A percentile compares a stretch with the other conserved stretches of the same genome.
Conservation (phyloP, 2,888 invertebrate genomes). For the Rutpela maculata region DNA sequence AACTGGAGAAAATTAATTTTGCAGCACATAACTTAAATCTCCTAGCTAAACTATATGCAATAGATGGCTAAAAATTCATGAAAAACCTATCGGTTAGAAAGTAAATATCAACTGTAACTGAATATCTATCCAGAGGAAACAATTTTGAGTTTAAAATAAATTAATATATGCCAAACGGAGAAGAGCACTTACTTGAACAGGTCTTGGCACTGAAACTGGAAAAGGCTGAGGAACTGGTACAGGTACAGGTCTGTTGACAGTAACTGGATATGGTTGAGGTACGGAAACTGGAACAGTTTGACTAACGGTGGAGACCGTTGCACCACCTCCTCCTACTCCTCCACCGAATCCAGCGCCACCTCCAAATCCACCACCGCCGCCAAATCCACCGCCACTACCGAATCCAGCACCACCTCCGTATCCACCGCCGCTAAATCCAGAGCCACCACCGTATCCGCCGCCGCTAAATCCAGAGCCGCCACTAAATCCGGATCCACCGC, state of each 20-base stretch:
- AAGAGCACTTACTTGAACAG: slow-evolving; percentile 66
- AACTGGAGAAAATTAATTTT: no score
- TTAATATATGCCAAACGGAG: no score
- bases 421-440: slow-evolving; percentile 32
- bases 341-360: slow-evolving; percentile 51
- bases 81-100: no score
- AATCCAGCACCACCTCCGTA: slow-evolving; percentile 46
- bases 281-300: slow-evolving; percentile 69
- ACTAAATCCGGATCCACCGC: slow-evolving; percentile 36
- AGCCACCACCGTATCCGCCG: slow-evolving; percentile 35
- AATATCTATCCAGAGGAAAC: no score
- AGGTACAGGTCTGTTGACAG: slow-evolving; percentile 74
- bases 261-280: slow-evolving; percentile 70
- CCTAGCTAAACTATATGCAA: no score
- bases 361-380: slow-evolving; percentile 46
- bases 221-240: slow-evolving; percentile 76
- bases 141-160: no score
- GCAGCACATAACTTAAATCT: no score
- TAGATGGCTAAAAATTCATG: no score
- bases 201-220: slow-evolving; percentile 75
- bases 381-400: slow-evolving; percentile 48
- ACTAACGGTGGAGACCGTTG: slow-evolving; percentile 68
- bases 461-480: slow-evolving; percentile 61
- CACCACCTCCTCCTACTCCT: slow-evolving; percentile 68
- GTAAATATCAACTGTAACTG: no score